Conservation (phyloP, 2,888 invertebrate species). For the Anthrax anthrax region DNA sequence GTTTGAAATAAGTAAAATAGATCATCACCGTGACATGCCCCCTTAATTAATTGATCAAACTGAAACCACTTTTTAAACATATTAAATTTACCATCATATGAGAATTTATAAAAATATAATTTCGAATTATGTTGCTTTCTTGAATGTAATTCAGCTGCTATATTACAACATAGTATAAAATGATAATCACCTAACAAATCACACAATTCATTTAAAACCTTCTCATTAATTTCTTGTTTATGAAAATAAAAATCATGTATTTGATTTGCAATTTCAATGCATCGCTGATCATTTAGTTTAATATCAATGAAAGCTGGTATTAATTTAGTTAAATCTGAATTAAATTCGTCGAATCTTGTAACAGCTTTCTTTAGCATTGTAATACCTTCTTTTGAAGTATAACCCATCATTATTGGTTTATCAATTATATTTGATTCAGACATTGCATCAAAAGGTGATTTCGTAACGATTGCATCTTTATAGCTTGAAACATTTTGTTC, state of each 20-base stretch:
- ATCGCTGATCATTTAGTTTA: slow-evolving; percentile 14
- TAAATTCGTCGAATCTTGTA: slow-evolving; percentile 19
- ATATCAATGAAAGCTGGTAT: slow-evolving; percentile 25
- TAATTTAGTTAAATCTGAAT: slow-evolving; percentile 22
- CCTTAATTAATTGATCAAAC: slow-evolving; percentile 33
- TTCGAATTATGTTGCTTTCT: slow-evolving; percentile 25
- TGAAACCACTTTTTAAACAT: slow-evolving; percentile 36
- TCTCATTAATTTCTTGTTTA: slow-evolving; percentile 25
- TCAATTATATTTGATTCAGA: slow-evolving; percentile 31
- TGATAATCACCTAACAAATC: slow-evolving; percentile 38
- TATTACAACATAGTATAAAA: slow-evolving; percentile 22
- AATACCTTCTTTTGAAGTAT: slow-evolving; percentile 42
- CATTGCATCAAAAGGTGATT: slow-evolving; percentile 34
- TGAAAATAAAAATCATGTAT: slow-evolving; percentile 36
- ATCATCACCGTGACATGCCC: slow-evolving; percentile 48
- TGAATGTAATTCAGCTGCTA: slow-evolving; percentile 21
- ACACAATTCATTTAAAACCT: slow-evolving; percentile 33
- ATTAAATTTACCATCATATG: slow-evolving; percentile 41
- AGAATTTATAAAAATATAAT: slow-evolving; percentile 43
- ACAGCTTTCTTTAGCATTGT: slow-evolving; percentile 21
- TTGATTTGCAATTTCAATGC: slow-evolving; percentile 16
- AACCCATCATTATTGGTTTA: slow-evolving; percentile 40
- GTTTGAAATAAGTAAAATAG: slow-evolving; percentile 41
- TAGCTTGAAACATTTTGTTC: slow-evolving; percentile 15
- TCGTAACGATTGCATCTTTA: slow-evolving; percentile 22